Evolutionary conservation across 2,888 invertebrate genomes (phyloP).

Genomic region (Amphipoea oculea): DNA sequence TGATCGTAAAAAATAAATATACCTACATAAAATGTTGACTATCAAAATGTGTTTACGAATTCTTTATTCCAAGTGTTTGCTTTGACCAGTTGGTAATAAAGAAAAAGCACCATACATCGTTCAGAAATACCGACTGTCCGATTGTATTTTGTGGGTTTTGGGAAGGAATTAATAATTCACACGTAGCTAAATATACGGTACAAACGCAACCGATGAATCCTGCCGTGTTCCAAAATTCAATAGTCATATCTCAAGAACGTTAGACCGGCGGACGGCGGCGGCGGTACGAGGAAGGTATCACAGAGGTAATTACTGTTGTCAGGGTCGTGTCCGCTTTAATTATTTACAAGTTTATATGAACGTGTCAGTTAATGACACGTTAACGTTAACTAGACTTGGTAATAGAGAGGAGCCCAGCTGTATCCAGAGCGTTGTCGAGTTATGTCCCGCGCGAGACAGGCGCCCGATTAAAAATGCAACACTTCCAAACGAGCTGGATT

Average conservation of each 20-base stretch:
- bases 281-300: slow-evolving; percentile 64
- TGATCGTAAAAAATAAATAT: slow-evolving; percentile 66
- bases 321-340: slow-evolving; percentile 83
- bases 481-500: slow-evolving; percentile 87
- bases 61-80: slow-evolving; percentile 57
- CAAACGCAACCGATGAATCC: slow-evolving; percentile 52
- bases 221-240: slow-evolving; percentile 57
- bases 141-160: slow-evolving; percentile 21
- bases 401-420: slow-evolving; percentile 88
- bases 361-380: slow-evolving; percentile 88
- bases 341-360: slow-evolving; percentile 87
- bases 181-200: slow-evolving; percentile 31
- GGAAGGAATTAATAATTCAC: slow-evolving; percentile 47
- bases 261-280: slow-evolving; percentile 45
- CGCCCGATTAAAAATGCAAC: slow-evolving; percentile 89
- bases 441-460: slow-evolving; percentile 90
- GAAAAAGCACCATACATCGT: not conserved
- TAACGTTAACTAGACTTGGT: slow-evolving; percentile 89
- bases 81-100: slow-evolving; percentile 33
- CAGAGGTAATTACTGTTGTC: slow-evolving; percentile 73
- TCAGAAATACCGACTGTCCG: slow-evolving; percentile 1
- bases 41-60: slow-evolving; percentile 67
- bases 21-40: slow-evolving; percentile 57
- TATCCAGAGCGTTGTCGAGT: slow-evolving; percentile 87
- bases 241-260: slow-evolving; percentile 58